These are phyloP conservation scores for Calliopsis andreniformis DNA, from an alignment of 1,140 invertebrate species.

Conservation along the genomic window DNA sequence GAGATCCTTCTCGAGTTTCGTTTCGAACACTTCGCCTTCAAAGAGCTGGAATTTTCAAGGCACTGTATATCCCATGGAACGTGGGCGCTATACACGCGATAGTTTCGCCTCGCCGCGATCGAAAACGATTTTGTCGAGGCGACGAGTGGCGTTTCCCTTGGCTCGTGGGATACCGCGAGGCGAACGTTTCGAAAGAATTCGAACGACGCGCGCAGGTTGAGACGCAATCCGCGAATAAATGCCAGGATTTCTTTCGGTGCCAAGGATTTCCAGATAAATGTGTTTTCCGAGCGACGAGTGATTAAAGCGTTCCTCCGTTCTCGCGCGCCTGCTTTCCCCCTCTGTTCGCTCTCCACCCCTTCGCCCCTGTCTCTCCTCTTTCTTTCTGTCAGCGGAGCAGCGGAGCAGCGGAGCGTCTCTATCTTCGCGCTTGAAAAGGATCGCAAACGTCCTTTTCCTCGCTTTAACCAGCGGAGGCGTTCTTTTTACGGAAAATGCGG, in stretches of 20 bases:
- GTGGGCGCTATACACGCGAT: no score
- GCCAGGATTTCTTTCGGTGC: slow-evolving; percentile 51
- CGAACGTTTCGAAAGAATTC: slow-evolving; percentile 11
- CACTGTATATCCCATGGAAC: no score
- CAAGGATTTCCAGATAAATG: slow-evolving; percentile 64
- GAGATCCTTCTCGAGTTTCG: not conserved
- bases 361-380: not conserved
- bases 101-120: no score
- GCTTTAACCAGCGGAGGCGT: slow-evolving; percentile 50
- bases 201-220: not conserved
- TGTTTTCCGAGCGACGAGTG: slow-evolving; percentile 61
- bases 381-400: slow-evolving; percentile 6
- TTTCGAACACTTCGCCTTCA: not conserved
- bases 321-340: not conserved
- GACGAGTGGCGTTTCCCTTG: not conserved
- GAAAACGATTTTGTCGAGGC: not conserved
- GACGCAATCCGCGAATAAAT: slow-evolving; percentile 44
- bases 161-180: not conserved
- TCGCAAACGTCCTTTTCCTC: slow-evolving; percentile 52
- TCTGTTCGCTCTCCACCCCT: not conserved
- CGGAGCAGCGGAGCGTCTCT: slow-evolving; percentile 32
- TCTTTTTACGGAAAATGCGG: slow-evolving; percentile 55
- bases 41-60: not conserved
- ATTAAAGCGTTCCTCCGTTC: slow-evolving; percentile 50
- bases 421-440: slow-evolving; percentile 60